phyloP scores from a whole-genome alignment of 2,797 vertebrate species.

The Poecile montanus region DNA sequence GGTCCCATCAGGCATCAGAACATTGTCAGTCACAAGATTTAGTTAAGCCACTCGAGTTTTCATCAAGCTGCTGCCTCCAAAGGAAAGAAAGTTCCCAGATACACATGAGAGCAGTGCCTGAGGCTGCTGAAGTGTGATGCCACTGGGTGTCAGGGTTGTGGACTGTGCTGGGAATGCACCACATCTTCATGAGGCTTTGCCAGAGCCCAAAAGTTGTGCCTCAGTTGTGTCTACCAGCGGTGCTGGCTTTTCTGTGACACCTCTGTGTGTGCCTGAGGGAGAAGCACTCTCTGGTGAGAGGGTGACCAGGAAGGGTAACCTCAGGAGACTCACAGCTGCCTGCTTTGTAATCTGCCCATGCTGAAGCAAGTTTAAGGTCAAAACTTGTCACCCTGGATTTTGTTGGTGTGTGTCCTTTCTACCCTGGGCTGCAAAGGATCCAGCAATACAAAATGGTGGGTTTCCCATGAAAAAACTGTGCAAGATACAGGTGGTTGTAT shows the following conservation, averaged over 20 bases:
- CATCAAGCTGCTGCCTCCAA: background rate
- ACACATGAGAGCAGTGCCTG: background rate
- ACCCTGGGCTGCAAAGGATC: background rate
- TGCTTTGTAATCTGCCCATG: background rate
- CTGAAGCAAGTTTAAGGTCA: background rate
- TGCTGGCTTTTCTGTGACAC: background rate
- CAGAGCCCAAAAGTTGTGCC: background rate
- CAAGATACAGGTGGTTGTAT: background rate
- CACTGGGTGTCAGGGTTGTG: background rate
- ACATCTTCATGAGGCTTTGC: background rate
- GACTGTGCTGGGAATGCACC: background rate
- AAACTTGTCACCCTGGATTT: background rate
- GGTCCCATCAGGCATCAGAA: background rate
- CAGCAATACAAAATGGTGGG: background rate
- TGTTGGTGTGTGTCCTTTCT: background rate
- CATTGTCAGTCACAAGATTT: background rate
- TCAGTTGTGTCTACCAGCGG: background rate
- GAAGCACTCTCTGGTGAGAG: background rate
- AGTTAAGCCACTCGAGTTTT: background rate
- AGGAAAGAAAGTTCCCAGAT: background rate
- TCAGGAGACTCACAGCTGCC: background rate
- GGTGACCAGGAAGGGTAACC: background rate
- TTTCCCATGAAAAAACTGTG: background rate
- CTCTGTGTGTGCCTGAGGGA: background rate
- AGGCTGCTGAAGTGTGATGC: background rate